phyloP scores from a whole-genome alignment of 2,113 vertebrate genomes.

The Aptenodytes patagonicus region DNA sequence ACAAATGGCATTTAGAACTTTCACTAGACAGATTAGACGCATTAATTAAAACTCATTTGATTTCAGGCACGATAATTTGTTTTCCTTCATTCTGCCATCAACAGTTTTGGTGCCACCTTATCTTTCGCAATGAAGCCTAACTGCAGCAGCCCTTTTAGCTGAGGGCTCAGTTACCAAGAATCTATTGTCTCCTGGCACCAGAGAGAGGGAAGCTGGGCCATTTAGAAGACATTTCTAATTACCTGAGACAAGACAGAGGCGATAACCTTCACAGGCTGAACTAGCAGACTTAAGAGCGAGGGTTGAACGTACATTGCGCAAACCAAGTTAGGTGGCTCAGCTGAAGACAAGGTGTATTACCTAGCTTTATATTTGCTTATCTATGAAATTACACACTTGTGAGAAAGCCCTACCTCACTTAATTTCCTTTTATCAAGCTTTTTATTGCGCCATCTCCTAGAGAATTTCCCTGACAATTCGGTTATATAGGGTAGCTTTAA shows the following conservation, averaged over 20 bases:
- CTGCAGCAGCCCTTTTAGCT: neutral
- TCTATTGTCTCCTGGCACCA: neutral
- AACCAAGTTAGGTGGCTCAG: neutral
- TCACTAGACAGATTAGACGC: conserved; percentile 21
- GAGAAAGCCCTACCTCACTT: neutral
- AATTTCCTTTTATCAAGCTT: neutral
- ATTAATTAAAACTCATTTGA: conserved; percentile 41
- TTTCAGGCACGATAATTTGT: neutral
- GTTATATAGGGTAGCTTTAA: neutral
- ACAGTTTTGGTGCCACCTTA: neutral
- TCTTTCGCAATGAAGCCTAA: neutral
- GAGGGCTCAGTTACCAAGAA: neutral
- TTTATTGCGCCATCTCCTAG: neutral
- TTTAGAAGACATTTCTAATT: neutral
- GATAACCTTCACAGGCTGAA: neutral
- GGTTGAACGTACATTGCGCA: neutral
- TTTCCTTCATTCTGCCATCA: neutral
- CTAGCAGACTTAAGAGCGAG: neutral
- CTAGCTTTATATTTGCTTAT: neutral
- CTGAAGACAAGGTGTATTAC: neutral
- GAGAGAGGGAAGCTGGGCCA: too few species aligned
- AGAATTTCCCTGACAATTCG: neutral
- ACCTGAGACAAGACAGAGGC: neutral
- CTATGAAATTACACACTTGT: neutral
- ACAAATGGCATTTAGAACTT: conserved; percentile 44